A percentile compares a stretch with the other conserved stretches of the same genome.
Evolutionary conservation across 37 sponge, comb jelly and placozoan genomes (phyloP).

Genomic region (Bolinopsis microptera): DNA sequence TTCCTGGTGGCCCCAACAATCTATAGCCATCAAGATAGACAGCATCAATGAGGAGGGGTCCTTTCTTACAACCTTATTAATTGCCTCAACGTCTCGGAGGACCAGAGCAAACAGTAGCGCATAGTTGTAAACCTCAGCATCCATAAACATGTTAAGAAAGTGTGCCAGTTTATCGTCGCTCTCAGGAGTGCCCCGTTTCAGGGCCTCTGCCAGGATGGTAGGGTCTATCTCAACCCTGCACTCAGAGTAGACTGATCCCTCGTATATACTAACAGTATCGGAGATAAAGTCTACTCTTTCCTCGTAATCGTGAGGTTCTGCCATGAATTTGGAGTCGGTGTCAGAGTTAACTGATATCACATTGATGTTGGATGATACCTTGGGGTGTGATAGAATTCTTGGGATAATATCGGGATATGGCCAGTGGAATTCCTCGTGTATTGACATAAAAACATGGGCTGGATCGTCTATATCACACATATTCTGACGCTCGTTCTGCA

Average conservation of each 20-base stretch:
- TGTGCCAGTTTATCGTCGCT: neutral
- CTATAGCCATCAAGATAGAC: conserved; percentile 50
- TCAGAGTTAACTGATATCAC: neutral
- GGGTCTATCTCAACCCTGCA: conserved; percentile 50
- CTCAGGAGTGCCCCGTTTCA: conserved; percentile 33
- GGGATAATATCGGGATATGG: conserved; percentile 54
- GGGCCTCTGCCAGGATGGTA: neutral
- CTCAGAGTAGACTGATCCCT: conserved; percentile 52
- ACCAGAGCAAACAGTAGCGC: conserved; percentile 29
- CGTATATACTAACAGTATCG: conserved; percentile 16
- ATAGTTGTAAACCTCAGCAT: conserved; percentile 20
- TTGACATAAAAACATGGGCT: conserved; percentile 37
- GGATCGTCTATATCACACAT: conserved; percentile 30
- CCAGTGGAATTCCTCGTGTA: conserved; percentile 63
- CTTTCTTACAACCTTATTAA: neutral
- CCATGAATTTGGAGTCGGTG: neutral
- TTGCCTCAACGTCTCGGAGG: neutral
- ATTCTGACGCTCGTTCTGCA: conserved; percentile 35
- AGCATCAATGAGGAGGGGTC: conserved; percentile 40
- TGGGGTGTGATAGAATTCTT: conserved; percentile 46
- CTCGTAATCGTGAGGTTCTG: neutral
- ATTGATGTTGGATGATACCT: conserved; percentile 24
- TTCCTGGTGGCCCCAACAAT: conserved; percentile 59
- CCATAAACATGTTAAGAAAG: neutral
- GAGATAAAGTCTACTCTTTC: conserved; percentile 50